Conservation (phyloP, 2,113 vertebrate species). For the Scortum barcoo region DNA sequence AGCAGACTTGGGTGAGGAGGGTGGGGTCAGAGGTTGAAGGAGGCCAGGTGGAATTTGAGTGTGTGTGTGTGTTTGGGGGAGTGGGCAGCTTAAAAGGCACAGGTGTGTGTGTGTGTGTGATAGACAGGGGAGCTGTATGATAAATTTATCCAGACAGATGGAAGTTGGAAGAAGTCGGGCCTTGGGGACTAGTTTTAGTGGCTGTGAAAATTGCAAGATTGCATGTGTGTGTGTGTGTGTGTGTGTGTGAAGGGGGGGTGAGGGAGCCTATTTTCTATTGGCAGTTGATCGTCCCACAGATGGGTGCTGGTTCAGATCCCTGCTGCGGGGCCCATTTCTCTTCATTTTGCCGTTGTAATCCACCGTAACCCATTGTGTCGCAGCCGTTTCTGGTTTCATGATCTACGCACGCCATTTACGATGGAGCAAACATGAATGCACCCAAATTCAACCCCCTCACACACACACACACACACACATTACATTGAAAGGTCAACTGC, state of each 20-base stretch:
- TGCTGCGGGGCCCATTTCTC: conserved; percentile 60
- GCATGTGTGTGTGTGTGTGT: conserved; percentile 33
- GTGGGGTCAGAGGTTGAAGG: conserved; percentile 78
- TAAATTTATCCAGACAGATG: conserved; percentile 71
- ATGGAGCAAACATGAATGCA: conserved; percentile 32
- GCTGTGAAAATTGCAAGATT: conserved; percentile 65
- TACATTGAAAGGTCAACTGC: conserved; percentile 55
- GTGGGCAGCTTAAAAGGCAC: conserved; percentile 56
- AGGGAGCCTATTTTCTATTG: conserved; percentile 55
- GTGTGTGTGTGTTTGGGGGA: conserved; percentile 40
- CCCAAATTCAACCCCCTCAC: background rate
- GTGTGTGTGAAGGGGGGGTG: background rate
- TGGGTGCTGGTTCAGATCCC: conserved; percentile 73
- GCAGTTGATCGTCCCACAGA: conserved; percentile 68
- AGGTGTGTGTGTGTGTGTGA: conserved; percentile 70
- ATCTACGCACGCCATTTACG: conserved; percentile 41
- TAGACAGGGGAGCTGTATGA: conserved; percentile 65
- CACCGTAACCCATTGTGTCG: conserved; percentile 60
- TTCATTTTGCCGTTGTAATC: conserved; percentile 59
- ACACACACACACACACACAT: conserved; percentile 23
- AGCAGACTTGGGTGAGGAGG: conserved; percentile 51
- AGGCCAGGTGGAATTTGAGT: conserved; percentile 72
- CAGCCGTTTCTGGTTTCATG: conserved; percentile 66
- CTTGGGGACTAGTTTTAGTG: conserved; percentile 67
- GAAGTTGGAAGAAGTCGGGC: conserved; percentile 65